Evolutionary conservation across 2,113 vertebrate species (phyloP).

Genomic region (Zeus faber): DNA sequence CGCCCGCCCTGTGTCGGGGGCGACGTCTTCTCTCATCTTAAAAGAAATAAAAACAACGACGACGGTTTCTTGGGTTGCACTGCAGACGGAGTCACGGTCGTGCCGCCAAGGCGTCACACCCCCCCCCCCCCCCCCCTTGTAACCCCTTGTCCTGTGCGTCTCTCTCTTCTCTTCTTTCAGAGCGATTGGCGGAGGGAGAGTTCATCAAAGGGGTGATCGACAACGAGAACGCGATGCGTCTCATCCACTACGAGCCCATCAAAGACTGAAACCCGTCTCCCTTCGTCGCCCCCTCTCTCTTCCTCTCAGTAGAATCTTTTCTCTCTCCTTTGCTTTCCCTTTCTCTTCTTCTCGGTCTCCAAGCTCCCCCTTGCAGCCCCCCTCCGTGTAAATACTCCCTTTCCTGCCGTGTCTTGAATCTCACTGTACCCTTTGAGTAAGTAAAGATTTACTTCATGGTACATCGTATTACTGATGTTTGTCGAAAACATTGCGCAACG

Average conservation of each 20-base stretch:
- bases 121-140: not conserved
- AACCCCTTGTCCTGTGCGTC: not conserved
- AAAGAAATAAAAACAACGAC: too few species aligned
- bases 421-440: conserved; percentile 16
- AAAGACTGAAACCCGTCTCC: conserved; percentile 40
- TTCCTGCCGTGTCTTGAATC: conserved; percentile 31
- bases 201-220: conserved; percentile 80
- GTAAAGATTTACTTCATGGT: conserved; percentile 5
- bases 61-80: too few species aligned
- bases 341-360: conserved; percentile 18
- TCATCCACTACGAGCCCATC: conserved; percentile 78
- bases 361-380: conserved; percentile 18
- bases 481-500: conserved; percentile 1
- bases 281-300: not conserved
- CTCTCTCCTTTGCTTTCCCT: not conserved
- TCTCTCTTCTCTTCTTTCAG: conserved; percentile 40
- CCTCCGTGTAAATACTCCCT: conserved; percentile 62
- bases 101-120: too few species aligned
- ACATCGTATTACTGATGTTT: conserved; percentile 22
- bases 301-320: not conserved
- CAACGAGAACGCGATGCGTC: conserved; percentile 78
- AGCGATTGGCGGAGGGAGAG: conserved; percentile 81
- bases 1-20: too few species aligned
- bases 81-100: too few species aligned
- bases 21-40: too few species aligned